phyloP scores from a whole-genome alignment of 2,113 vertebrate genomes.

The Danionella cerebrum region DNA sequence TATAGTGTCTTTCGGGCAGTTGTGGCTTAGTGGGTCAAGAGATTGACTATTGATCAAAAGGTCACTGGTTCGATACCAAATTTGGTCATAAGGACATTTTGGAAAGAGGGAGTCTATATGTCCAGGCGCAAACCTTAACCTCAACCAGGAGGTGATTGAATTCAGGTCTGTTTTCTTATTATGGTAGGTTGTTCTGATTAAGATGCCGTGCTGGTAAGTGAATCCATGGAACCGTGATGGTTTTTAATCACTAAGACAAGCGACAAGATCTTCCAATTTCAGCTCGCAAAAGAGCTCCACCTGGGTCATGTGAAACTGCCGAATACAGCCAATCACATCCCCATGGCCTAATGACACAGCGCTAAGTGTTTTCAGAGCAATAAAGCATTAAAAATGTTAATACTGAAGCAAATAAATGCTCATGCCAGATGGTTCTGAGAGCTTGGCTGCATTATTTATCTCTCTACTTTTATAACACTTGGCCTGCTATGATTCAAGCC shows the following conservation, averaged over 20 bases:
- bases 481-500: slow-evolving; percentile 16
- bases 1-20: too few relatives aligned
- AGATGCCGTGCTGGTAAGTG: too few relatives aligned
- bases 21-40: too few relatives aligned
- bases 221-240: too few relatives aligned
- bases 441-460: slow-evolving; percentile 33
- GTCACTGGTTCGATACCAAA: too few relatives aligned
- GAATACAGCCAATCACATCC: neutral
- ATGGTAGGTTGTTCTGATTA: too few relatives aligned
- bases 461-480: slow-evolving; percentile 44
- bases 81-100: too few relatives aligned
- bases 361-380: slow-evolving; percentile 23
- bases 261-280: neutral
- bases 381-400: slow-evolving; percentile 26
- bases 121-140: too few relatives aligned
- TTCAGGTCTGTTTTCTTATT: too few relatives aligned
- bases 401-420: slow-evolving; percentile 31
- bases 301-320: slow-evolving; percentile 9
- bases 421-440: slow-evolving; percentile 41
- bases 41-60: too few relatives aligned
- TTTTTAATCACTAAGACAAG: neutral
- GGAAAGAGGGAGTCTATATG: too few relatives aligned
- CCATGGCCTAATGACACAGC: slow-evolving; percentile 30
- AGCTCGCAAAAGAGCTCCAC: neutral
- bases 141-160: too few relatives aligned